Evolutionary conservation across 2,797 vertebrate species (phyloP).

Genomic region (Molothrus ater): DNA sequence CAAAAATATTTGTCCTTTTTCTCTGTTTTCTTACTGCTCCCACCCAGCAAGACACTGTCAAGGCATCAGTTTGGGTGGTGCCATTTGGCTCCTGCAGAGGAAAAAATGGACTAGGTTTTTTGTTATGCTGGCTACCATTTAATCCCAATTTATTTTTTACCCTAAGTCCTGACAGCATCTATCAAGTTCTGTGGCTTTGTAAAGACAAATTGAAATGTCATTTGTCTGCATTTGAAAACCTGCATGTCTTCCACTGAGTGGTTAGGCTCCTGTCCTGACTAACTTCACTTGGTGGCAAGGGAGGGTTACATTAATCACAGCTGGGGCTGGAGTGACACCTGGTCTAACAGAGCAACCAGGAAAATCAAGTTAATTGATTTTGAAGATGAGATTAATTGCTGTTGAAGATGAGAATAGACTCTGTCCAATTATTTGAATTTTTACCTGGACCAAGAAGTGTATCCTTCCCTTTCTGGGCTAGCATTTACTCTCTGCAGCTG

Average conservation of each 20-base stretch:
- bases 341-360: not conserved
- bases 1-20: not conserved
- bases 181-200: not conserved
- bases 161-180: not conserved
- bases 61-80: not conserved
- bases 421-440: not conserved
- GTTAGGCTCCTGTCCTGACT: not conserved
- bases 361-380: not conserved
- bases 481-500: not conserved
- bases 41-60: not conserved
- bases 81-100: not conserved
- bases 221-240: not conserved
- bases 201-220: not conserved
- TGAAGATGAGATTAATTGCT: not conserved
- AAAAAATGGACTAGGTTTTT: not conserved
- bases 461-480: not conserved
- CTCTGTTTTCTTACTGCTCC: not conserved
- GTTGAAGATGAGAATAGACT: not conserved
- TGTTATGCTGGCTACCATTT: not conserved
- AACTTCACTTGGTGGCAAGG: not conserved
- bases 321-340: not conserved
- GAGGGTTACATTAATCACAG: accelerated
- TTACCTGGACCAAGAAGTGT: not conserved
- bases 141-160: slow-evolving; percentile 20
- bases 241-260: not conserved